Conservation (phyloP, 2,113 vertebrate species). For the Lontra canadensis region DNA sequence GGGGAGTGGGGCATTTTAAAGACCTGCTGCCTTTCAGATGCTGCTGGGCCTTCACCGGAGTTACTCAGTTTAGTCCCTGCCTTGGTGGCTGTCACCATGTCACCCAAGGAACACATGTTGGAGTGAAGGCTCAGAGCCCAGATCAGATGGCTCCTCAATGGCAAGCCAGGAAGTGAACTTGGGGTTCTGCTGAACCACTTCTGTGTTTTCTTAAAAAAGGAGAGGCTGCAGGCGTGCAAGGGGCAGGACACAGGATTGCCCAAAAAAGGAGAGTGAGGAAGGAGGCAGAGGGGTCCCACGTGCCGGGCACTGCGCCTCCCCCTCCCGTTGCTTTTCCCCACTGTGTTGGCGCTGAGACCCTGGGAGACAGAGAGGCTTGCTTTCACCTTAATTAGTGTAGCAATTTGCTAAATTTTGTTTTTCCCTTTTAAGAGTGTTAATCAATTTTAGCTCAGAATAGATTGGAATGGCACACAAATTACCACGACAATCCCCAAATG, state of each 20-base stretch:
- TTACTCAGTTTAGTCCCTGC: neutral
- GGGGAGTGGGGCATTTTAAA: neutral
- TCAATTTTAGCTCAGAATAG: conserved; percentile 79
- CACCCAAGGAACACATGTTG: neutral
- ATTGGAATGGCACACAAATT: conserved; percentile 76
- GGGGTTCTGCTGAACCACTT: neutral
- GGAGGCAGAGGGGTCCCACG: neutral
- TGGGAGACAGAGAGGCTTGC: conserved; percentile 61
- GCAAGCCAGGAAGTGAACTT: neutral
- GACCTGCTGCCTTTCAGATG: neutral
- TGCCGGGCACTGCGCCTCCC: neutral
- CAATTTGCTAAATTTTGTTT: conserved; percentile 80
- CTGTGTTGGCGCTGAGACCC: conserved; percentile 47
- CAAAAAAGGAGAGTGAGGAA: rapidly evolving
- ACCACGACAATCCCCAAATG: conserved; percentile 67
- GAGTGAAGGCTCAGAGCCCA: neutral
- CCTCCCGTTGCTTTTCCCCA: conserved; percentile 37
- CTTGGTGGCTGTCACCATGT: too few relatives aligned
- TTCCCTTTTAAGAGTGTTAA: conserved; percentile 75
- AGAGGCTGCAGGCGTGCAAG: neutral
- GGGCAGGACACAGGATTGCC: rapidly evolving
- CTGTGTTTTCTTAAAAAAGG: neutral
- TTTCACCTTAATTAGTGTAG: conserved; percentile 76
- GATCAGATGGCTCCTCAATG: too few relatives aligned
- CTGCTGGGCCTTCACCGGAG: neutral